Evolutionary conservation across 2,888 invertebrate genomes (phyloP), one percentile per base, ranked within the genome.

Genomic region (Pollenia amentaria): DNA sequence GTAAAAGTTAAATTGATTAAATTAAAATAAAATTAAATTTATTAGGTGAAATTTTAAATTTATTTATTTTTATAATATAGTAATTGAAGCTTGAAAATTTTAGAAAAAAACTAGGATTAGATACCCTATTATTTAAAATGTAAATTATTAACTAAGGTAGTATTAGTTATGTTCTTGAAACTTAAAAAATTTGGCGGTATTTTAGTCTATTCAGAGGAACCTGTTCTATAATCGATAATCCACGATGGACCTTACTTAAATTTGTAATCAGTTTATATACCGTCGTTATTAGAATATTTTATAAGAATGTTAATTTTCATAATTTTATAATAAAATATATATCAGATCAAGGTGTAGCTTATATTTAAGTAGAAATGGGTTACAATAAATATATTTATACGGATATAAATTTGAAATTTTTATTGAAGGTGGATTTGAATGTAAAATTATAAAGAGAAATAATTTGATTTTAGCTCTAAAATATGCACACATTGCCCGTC

Each of bases 331-430:
- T n/a, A n/a, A n/a, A n/a, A n/a, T n/a, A n/a, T n/a, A n/a, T n/a
- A n/a, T n/a, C n/a, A n/a, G n/a, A n/a, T 96, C 95, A 95, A 95
- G 95, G 95, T 96, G 95, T 94, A 96, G 95, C 94, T 94, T 94
- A 95, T 95, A 94, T 91, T 94, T 94, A 94, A 95, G 95, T 94
- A 93, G 94, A 94, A 94, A 95, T 96, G 95, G 94, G 94, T 95
- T 95, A 96, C 95, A 95, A 94, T 95, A 94, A 95, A 94, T 89
- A 89, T 92, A 93, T 93, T 94, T 93, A 92, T 88, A 90, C 89
- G 92, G 88, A 92, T 92, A 87, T 89, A 92, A 93, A 93, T 93
- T 94, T 94, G 94, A 94, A 93, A 94, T 93, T 88, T 93, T 93
- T 91, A 92, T 92, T 94, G 90, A 95, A 95, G 91, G 92, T 94